phyloP scores from a whole-genome alignment of 2,888 invertebrate genomes.

The Hydrotaea diabolus region DNA sequence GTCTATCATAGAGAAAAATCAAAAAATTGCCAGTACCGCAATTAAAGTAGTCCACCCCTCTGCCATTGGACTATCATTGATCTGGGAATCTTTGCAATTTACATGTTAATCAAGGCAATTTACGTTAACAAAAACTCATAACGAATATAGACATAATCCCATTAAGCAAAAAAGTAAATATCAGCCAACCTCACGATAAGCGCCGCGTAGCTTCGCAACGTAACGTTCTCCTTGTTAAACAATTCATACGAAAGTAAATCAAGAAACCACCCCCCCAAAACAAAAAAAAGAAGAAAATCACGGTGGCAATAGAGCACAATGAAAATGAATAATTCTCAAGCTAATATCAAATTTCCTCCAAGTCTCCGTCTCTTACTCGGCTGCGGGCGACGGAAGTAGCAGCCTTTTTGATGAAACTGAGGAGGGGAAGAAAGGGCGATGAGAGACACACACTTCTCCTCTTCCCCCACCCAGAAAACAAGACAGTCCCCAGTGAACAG shows the following conservation, averaged over 20 bases:
- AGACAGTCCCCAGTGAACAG: neutral
- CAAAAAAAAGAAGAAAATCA: conserved; percentile 49
- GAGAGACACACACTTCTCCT: conserved; percentile 31
- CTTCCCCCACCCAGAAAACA: neutral
- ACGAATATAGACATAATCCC: conserved; percentile 45
- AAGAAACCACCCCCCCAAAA: conserved; percentile 55
- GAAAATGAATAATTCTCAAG: conserved; percentile 54
- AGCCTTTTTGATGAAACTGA: neutral
- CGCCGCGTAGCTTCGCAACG: neutral
- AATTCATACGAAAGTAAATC: conserved; percentile 30
- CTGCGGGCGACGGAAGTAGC: conserved; percentile 19
- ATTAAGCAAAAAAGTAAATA: conserved; percentile 54
- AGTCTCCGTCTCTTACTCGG: too few relatives aligned
- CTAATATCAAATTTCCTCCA: conserved; percentile 62
- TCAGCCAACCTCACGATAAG: conserved; percentile 61
- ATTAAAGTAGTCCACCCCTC: neutral
- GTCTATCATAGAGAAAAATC: neutral
- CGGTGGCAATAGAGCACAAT: conserved; percentile 26
- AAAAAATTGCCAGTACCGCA: neutral
- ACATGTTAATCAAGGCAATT: conserved; percentile 31
- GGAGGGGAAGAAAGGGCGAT: neutral
- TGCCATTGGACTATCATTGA: neutral
- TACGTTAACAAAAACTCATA: conserved; percentile 19
- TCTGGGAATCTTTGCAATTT: conserved; percentile 13
- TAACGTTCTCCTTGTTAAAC: conserved; percentile 48